Percentiles rank a stretch among this genome's conserved stretches.
Conservation (phyloP, 2,888 invertebrate genomes). For the Eubasilissa splendida region DNA sequence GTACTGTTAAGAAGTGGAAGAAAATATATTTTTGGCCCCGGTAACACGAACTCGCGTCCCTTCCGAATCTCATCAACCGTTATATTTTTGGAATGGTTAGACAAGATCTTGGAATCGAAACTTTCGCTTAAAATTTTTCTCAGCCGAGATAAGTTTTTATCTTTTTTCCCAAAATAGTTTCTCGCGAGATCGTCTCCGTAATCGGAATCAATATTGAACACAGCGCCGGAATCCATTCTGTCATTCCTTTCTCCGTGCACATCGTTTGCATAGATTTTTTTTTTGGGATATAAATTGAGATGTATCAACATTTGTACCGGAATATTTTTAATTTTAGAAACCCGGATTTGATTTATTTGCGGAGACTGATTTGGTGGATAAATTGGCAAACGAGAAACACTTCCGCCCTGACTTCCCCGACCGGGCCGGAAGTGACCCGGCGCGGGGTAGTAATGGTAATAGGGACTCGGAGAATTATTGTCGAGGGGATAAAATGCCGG, state of each 20-base stretch:
- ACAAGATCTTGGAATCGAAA: conserved; percentile 5
- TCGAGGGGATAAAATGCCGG: conserved; percentile 12
- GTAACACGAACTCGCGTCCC: conserved; percentile 44
- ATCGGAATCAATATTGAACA: background rate
- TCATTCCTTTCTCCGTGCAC: conserved; percentile 50
- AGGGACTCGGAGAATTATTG: conserved; percentile 37
- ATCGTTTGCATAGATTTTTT: conserved; percentile 63
- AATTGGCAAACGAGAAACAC: background rate
- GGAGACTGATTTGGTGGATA: background rate
- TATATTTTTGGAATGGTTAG: conserved; percentile 33
- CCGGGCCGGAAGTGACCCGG: conserved; percentile 23
- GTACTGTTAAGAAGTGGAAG: background rate
- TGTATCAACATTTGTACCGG: conserved; percentile 77
- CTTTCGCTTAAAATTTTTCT: conserved; percentile 17
- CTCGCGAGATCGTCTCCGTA: background rate
- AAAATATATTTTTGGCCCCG: conserved; percentile 39
- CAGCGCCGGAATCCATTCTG: conserved; percentile 60
- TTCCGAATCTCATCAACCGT: conserved; percentile 50
- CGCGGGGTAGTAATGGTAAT: conserved; percentile 39
- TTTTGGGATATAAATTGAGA: conserved; percentile 76
- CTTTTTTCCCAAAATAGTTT: background rate
- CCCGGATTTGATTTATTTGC: background rate
- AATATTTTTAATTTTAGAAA: conserved; percentile 57
- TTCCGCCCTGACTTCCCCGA: background rate
- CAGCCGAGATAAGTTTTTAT: conserved; percentile 2